Evolutionary conservation across 2,113 vertebrate species (phyloP), one percentile per base, ranked within the genome.

Genomic region (Callospermophilus lateralis): DNA sequence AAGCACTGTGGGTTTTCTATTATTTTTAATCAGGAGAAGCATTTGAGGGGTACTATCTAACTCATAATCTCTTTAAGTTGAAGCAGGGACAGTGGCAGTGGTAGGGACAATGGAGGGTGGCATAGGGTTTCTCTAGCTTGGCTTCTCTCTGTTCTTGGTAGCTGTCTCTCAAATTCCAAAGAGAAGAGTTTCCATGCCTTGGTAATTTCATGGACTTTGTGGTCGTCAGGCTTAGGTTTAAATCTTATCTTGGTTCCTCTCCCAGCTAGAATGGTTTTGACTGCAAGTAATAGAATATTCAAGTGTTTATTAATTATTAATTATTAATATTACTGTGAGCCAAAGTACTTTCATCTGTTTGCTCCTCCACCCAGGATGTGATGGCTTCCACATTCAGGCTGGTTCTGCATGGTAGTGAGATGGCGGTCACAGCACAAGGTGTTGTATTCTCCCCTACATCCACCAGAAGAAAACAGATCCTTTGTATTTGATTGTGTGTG

Each of bases 311-410:
- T 89, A 63, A 83, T 92, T 70, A 48, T 72, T 72, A 37, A 39
- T 91, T 94, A 67, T 85, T 53, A 76, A 89, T 93, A 20, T 63
- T 87, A 10, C 61, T 83, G 11, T 26, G 58, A 86, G 81, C 30
- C 11, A 53, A 73, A 32, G 12, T 37, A 34, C 37, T 93, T 93
- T 67, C 34, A 70, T 80, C 32, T 32, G 70, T 95, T 87, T 37
- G 58, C 19, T 32, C 28, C 20, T 96, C 39, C 13, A 42, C 45
- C 72, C 61, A 72, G 74, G 81, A n/a, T 24, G 24, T 58, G 11
- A 34, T 80, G 39, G 13, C 37, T 84, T 96, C 94, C 28, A 51
- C 42, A 34, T 80, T 58, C 55, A 88, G n/a, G 37, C 45, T 65
- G 28, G 15, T 48, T 74, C 76, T 8, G 12, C 30, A 2, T 15